Base-by-base conservation (phyloP, 2,113 vertebrate genomes). In the Lepisosteus oculatus region DNA sequence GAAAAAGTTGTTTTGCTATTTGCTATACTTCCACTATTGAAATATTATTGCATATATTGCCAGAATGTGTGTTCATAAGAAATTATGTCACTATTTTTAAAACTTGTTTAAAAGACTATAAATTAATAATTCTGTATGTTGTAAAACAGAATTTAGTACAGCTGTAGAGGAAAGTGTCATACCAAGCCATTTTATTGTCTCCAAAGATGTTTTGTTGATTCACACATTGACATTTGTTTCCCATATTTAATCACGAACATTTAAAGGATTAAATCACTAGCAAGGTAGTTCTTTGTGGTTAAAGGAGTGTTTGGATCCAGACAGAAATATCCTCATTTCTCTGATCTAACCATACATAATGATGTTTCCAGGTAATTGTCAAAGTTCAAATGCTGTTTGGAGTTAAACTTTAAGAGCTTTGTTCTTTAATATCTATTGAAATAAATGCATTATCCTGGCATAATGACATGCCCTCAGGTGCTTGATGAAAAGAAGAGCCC, bases 361-460 rank as follows among this genome's bases (percentile, higher is more conserved):
- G 62, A 56, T 72, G 70, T 65, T 72, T 63, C 68, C 55, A 74
- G 68, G 73, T 70, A 70, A 70, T 62, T 70, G 62, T 66, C 42
- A 61, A 51, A 9, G 64, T 55, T 66, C 71, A 12, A 65, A 59
- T 65, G 8, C 55, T 57, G 62, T 66, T 75, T 66, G 4, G 43
- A 43, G 61, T 74, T 42, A 66, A 65, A 69, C 17, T 54, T 57
- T 44, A 66, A 67, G 63, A 70, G 73, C 73, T 75, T 75, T 75
- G 73, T 75, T 75, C 73, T 70, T 69, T 54, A 66, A 66, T 70
- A 70, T 70, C 73, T 70, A 42, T 64, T 66, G 54, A 75, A 75
- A 70, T 75, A 66, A 55, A 65, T 75, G 73, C 61, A 74, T 75
- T 66, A 65, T 70, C 73, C 51, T 65, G 68, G 57, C 62, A 41